Evolutionary conservation across 2,797 vertebrate species (phyloP).

Genomic region (Clamator glandarius): DNA sequence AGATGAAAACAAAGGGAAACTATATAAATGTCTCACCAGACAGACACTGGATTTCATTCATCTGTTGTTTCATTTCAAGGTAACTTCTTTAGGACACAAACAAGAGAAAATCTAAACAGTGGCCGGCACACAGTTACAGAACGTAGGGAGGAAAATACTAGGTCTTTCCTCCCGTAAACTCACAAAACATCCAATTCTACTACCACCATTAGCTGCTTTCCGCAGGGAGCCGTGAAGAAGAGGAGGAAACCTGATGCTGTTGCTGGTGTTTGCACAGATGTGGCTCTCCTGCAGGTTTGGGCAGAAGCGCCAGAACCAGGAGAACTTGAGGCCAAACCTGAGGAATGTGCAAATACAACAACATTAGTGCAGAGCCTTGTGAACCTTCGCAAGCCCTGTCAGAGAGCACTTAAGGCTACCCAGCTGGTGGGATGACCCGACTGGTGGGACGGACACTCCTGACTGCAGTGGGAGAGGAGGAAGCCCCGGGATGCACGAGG

Average conservation of each 20-base stretch:
- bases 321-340: neutral
- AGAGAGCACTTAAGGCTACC: neutral
- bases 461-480: neutral
- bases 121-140: neutral
- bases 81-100: neutral
- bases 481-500: neutral
- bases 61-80: neutral
- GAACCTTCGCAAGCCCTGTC: neutral
- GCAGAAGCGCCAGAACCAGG: neutral
- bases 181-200: neutral
- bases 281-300: neutral
- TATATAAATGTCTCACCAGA: neutral
- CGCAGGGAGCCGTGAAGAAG: conserved; percentile 30
- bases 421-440: neutral
- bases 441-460: neutral
- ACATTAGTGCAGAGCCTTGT: neutral
- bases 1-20: neutral
- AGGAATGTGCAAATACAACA: conserved; percentile 30
- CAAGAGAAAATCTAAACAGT: neutral
- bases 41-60: neutral
- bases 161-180: neutral
- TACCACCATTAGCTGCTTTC: neutral
- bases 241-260: conserved; percentile 15
- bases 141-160: neutral
- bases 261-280: conserved; percentile 42